Base-by-base conservation (phyloP, 2,797 vertebrate species). In the Macropus fuliginosus region DNA sequence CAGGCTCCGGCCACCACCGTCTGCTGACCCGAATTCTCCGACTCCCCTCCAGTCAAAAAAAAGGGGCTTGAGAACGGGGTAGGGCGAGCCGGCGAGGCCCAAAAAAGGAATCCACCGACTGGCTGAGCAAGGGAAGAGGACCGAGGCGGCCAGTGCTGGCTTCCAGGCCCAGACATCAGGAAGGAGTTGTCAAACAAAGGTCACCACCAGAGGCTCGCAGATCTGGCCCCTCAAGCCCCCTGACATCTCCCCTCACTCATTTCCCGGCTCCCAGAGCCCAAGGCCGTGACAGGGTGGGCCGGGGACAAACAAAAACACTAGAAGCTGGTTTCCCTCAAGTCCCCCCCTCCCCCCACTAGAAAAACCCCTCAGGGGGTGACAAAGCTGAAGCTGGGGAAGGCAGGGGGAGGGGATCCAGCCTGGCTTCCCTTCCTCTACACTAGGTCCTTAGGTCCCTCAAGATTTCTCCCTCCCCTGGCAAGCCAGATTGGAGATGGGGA, bases 401-500 rank as follows among this genome's bases (percentile, higher is more conserved):
- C 54, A 56, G 24, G 29, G 66, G 59, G 27, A 11, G 90, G 90
- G 90, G 90, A 55, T 34, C 13, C 54, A n/a, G 54, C 24, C 91
- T 55, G 40, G 59, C 50, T 21, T 46, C 56, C 62, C 46, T 56
- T 59, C 55, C 54, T 56, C 40, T 6, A 29, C 46, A 34, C 90
- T 90, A 56, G 54, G 46, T 46, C 91, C 66, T 40, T 54, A 91
- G 59, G 6, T 21, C 21, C 28, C 24, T 40, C 21, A 55, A 40
- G 66, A 81, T 54, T 74, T 40, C 62, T 18, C 62, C 52, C 95
- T 97, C 90, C 74, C 29, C 29, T 91, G 93, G 62, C 93, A 55
- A 90, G 90, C 91, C 96, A 11, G 95, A 95, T 50, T 28, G 55
- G 95, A 93, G 95, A 95, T 54, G 52, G 57, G 94, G 94, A 29